These are phyloP conservation scores for Dallia pectoralis DNA, from an alignment of 2,797 vertebrate species.

Conservation along the genomic window DNA sequence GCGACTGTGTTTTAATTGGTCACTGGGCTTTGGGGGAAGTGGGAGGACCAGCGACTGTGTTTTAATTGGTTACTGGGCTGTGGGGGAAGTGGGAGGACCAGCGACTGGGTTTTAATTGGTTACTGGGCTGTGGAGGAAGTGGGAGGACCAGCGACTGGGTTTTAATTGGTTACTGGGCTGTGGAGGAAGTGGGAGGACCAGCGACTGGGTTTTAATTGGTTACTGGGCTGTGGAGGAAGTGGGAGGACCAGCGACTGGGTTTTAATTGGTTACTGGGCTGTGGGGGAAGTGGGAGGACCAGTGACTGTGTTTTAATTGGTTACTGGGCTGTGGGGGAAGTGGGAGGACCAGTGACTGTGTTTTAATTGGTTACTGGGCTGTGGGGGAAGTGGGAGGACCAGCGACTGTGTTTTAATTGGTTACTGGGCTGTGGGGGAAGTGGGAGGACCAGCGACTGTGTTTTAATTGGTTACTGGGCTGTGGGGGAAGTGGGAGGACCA, in stretches of 20 bases:
- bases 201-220: constrained; percentile 20
- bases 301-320: constrained; percentile 32
- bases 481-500: constrained; percentile 1
- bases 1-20: constrained; percentile 32
- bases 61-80: constrained; percentile 31
- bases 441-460: constrained; percentile 6
- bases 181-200: constrained; percentile 1
- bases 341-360: constrained; percentile 6
- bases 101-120: constrained; percentile 20
- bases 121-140: constrained; percentile 16
- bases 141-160: background rate
- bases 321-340: constrained; percentile 16
- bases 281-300: constrained; percentile 1
- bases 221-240: constrained; percentile 16
- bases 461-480: constrained; percentile 31
- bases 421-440: constrained; percentile 16
- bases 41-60: constrained; percentile 6
- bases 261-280: constrained; percentile 28
- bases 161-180: constrained; percentile 28
- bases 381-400: constrained; percentile 1
- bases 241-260: background rate
- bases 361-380: constrained; percentile 31
- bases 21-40: constrained; percentile 16
- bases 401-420: constrained; percentile 32
- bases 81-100: constrained; percentile 1